Base-by-base conservation (phyloP, 2,113 vertebrate species). In the Kobus ellipsiprymnus region DNA sequence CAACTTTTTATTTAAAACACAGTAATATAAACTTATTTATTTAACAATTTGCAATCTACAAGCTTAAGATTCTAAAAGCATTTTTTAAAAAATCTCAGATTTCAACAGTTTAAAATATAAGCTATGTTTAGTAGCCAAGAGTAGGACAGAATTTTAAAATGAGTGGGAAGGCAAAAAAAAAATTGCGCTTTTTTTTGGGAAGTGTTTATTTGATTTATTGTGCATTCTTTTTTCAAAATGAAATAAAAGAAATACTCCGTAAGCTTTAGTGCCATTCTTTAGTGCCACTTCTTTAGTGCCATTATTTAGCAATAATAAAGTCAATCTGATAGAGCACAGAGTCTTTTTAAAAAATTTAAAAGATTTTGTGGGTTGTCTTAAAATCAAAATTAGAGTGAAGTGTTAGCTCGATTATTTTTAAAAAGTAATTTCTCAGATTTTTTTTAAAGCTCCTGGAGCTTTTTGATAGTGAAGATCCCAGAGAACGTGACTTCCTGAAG, bases 381-480 rank as follows among this genome's bases (percentile, higher is more conserved):
- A 54, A 90, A 55, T 93, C 19, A 95, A 52, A 82, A 85, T 92
- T 80, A 98, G 97, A 97, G 62, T 92, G 81, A 85, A 46, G 55
- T 97, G 97, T 98, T 94, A 98, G 95, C 82, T 55, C n/a, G 36
- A 97, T 95, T 98, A 97, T 97, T 98, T 96, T 98, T 98, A 40
- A 46, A 95, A 98, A 98, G 88, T 98, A 99, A 98, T 97, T 90
- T 25, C n/a, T 98, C 98, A 98, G 96, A 30, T 96, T 98, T 97
- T 98, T 98, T 98, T 98, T 97, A 50, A 98, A 99, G 99, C 99
- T 99, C 96, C 98, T 99, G 99, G 99, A 99, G 98, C 99, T 99
- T 97, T 99, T 99, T 97, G 99, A 99, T 98, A 99, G 99, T 78
- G 99, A 99, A 99, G 99, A 99, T 98, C 99, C 99, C n/a, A 98